Evolutionary conservation across 1,140 invertebrate genomes (phyloP), one percentile per base, ranked within the genome.

Genomic region (Lucilia cuprina): DNA sequence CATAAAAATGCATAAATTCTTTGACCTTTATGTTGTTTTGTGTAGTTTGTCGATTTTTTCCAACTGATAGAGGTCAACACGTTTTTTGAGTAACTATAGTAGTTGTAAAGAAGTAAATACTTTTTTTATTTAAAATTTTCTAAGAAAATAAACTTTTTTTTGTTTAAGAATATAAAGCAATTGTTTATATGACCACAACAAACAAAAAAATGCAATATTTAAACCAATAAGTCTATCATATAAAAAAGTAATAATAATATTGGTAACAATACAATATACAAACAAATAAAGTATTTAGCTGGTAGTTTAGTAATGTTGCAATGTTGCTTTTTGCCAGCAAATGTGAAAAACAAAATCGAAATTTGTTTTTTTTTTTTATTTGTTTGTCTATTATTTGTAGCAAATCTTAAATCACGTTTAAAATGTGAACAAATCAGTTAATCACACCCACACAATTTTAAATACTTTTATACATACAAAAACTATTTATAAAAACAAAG

Each of bases 401-500:
- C 88, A 88, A 89, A 89, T 89, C 88, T 87, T 86, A 89, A 89
- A 89, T 89, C 88, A 89, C 88, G 88, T 88, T 89, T 87, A 84
- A 83, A 83, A 89, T 89, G 88, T 89, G 87, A 89, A 89, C 88
- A 89, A 89, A 89, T 89, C 88, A 89, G 87, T 89, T 88, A 89
- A 89, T 89, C 88, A 89, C 88, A 89, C 88, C 88, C 88, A 89
- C 88, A 89, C 88, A 86, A 82, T 77, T 78, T 74, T 82, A 82
- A 55, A 60, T 25, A 30, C 50, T 55, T 12, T 12, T 8, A 55
- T 55, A 55, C 50, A 14, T 55, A 55, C 13, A 55, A 55, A n/a
- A 12, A 55, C 50, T 55, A 17, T 55, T 55, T 55, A n/a, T 41
- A 41, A 55, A 55, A 55, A 14, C 13, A 10, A 41, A 3, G 10